Conservation (phyloP, 2,888 invertebrate species). For the Blastobasis lacticolella region DNA sequence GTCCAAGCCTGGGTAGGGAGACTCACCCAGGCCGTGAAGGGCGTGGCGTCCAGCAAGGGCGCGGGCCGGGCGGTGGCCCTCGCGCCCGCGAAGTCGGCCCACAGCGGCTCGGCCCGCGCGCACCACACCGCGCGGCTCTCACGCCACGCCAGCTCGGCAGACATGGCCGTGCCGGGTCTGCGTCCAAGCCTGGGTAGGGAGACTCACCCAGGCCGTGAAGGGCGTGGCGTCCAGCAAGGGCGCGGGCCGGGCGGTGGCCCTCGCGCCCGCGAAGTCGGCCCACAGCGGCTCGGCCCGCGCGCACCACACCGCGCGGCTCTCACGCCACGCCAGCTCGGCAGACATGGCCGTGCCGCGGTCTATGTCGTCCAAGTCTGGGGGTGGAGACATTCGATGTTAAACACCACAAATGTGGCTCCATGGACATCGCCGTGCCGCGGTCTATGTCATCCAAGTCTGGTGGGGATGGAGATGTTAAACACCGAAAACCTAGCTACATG, state of each 20-base stretch:
- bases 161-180: constrained; percentile 57
- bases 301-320: constrained; percentile 92
- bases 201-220: constrained; percentile 84
- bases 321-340: constrained; percentile 81
- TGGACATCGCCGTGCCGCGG: too few species aligned
- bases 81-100: constrained; percentile 93
- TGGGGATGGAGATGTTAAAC: too few species aligned
- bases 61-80: constrained; percentile 83
- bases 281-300: constrained; percentile 91
- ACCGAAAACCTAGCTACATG: too few species aligned
- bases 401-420: too few species aligned
- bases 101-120: constrained; percentile 89
- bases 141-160: constrained; percentile 79
- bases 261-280: constrained; percentile 92
- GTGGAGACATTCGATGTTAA: too few species aligned
- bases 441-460: background rate
- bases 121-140: constrained; percentile 94
- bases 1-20: too few species aligned
- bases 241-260: constrained; percentile 83
- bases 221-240: constrained; percentile 91
- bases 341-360: constrained; percentile 61
- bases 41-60: constrained; percentile 89
- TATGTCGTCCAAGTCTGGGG: constrained; percentile 68
- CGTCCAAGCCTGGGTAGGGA: constrained; percentile 27
- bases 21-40: constrained; percentile 87